Evolutionary conservation across 2,797 vertebrate species (phyloP).

Genomic region (Avahi laniger): DNA sequence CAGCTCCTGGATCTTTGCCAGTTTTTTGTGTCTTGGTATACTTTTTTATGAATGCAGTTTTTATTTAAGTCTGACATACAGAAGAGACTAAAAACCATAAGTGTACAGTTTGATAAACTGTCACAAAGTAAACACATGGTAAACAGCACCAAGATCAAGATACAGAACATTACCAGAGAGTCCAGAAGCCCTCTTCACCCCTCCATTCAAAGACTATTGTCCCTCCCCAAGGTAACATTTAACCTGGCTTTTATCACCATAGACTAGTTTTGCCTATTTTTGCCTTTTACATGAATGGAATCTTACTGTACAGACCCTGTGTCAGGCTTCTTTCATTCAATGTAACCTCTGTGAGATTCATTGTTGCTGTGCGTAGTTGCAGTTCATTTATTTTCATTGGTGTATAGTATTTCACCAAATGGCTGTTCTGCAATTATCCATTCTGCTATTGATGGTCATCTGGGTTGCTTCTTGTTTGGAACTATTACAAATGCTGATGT

Average conservation of each 20-base stretch:
- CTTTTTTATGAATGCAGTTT: slow-evolving; percentile 22
- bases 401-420: not conserved
- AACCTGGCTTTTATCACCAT: not conserved
- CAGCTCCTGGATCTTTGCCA: not conserved
- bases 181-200: not conserved
- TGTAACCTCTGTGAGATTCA: not conserved
- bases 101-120: not conserved
- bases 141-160: not conserved
- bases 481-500: not conserved
- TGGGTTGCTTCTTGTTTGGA: not conserved
- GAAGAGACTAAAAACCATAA: not conserved
- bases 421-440: not conserved
- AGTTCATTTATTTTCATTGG: not conserved
- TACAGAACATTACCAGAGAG: not conserved
- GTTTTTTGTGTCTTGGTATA: not conserved
- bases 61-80: slow-evolving; percentile 30
- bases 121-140: not conserved
- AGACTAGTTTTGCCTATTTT: not conserved
- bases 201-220: not conserved
- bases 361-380: not conserved
- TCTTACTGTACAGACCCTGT: not conserved
- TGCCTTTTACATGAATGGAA: not conserved
- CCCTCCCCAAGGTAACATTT: not conserved
- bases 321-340: not conserved
- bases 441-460: not conserved